Percentiles rank a stretch among this genome's conserved stretches.
Conservation (phyloP, 2,888 invertebrate genomes). For the Monoplex corrugatus region DNA sequence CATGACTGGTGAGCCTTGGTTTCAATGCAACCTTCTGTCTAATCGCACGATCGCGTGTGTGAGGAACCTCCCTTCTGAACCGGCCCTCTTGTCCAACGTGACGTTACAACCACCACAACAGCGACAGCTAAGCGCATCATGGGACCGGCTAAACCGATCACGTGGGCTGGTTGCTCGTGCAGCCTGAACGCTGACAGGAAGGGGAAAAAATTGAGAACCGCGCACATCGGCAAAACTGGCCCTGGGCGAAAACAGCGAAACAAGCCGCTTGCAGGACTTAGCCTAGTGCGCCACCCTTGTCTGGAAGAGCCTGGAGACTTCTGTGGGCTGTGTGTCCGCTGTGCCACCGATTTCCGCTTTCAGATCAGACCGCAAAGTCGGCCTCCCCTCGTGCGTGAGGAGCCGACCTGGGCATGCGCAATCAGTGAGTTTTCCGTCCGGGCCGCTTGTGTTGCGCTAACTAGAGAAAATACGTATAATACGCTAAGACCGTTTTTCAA, state of each 20-base stretch:
- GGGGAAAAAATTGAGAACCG: too few species aligned
- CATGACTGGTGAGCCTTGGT: too few species aligned
- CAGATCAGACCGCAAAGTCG: background rate
- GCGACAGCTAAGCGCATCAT: constrained; percentile 25
- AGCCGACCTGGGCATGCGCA: background rate
- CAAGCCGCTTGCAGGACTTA: constrained; percentile 47
- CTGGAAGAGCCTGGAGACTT: constrained; percentile 39
- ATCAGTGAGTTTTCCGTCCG: background rate
- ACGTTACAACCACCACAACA: background rate
- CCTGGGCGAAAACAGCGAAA: background rate
- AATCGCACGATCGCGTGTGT: background rate
- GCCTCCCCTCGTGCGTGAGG: background rate
- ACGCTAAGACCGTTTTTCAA: constrained; percentile 37
- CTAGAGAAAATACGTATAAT: constrained; percentile 23
- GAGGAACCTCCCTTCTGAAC: background rate
- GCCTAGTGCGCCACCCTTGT: constrained; percentile 27
- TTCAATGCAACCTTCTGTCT: background rate
- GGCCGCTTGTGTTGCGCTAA: constrained; percentile 33
- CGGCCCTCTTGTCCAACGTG: background rate
- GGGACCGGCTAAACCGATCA: constrained; percentile 26
- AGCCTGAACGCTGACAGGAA: background rate
- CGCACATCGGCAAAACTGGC: background rate
- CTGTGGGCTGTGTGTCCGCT: background rate
- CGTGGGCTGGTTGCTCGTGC: constrained; percentile 15
- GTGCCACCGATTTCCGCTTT: background rate